These are phyloP conservation scores for Drosophila cognata DNA, from an alignment of 2,888 invertebrate genomes.

Conservation along the genomic window DNA sequence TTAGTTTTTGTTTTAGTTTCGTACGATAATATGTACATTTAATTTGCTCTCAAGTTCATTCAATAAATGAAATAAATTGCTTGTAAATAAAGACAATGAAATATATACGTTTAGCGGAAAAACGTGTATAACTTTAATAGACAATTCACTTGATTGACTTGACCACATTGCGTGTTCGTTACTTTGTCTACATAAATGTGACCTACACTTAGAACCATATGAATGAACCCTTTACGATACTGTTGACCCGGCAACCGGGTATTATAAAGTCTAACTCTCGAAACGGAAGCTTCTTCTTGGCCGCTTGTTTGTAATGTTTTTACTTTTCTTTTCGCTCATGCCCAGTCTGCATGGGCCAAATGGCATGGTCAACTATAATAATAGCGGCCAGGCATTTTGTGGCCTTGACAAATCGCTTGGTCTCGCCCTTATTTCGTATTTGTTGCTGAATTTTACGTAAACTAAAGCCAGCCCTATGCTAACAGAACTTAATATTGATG, in stretches of 20 bases:
- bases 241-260: background rate
- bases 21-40: slow-evolving; percentile 31
- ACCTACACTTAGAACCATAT: background rate
- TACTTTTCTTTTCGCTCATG: slow-evolving; percentile 8
- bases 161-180: background rate
- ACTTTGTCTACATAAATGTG: background rate
- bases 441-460: slow-evolving; percentile 31
- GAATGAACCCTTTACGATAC: background rate
- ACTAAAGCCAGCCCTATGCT: slow-evolving; percentile 6
- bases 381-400: slow-evolving; percentile 27
- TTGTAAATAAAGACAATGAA: slow-evolving; percentile 47
- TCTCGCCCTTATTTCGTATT: slow-evolving; percentile 37
- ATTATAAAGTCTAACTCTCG: slow-evolving; percentile 1
- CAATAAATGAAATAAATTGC: slow-evolving; percentile 46
- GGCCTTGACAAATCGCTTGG: slow-evolving; percentile 40
- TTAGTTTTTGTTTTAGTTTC: slow-evolving; percentile 29
- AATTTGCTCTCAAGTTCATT: slow-evolving; percentile 30
- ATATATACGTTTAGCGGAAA: background rate
- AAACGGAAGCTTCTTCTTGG: too few relatives aligned
- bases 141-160: background rate
- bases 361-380: slow-evolving; percentile 36
- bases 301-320: background rate
- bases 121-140: background rate
- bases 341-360: slow-evolving; percentile 19
- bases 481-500: slow-evolving; percentile 18